phyloP scores from a whole-genome alignment of 2,888 invertebrate species.

The Folsomia candida region DNA sequence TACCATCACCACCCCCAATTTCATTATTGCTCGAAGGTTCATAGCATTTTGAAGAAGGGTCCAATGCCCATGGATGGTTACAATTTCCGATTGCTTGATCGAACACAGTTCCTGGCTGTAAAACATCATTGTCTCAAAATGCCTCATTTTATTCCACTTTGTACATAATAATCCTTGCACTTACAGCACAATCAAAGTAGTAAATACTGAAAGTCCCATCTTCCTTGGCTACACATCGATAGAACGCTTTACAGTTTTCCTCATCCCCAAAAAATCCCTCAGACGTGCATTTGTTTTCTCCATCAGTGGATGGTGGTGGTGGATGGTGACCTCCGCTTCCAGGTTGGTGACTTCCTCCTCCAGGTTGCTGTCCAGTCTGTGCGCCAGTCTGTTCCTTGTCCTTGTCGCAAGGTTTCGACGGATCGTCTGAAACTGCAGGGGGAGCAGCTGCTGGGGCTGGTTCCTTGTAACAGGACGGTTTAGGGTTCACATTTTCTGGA shows the following conservation, averaged over 20 bases:
- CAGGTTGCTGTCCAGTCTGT: conserved; percentile 12
- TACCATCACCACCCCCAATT: not conserved
- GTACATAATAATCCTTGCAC: not conserved
- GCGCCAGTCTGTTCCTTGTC: conserved; percentile 12
- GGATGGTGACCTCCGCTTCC: conserved; percentile 4
- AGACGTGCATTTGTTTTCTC: conserved; percentile 23
- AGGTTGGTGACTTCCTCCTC: not conserved
- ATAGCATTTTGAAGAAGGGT: conserved; percentile 35
- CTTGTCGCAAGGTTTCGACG: conserved; percentile 26
- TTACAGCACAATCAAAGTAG: conserved; percentile 36
- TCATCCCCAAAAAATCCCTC: conserved; percentile 42
- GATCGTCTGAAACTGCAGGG: not conserved
- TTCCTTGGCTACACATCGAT: conserved; percentile 36
- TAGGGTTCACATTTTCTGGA: conserved; percentile 33
- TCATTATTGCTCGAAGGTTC: conserved; percentile 2
- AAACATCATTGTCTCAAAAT: not conserved
- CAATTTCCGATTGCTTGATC: conserved; percentile 39
- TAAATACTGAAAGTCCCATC: conserved; percentile 38
- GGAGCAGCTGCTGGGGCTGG: not conserved
- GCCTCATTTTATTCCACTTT: no score
- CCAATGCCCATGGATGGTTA: conserved; percentile 45
- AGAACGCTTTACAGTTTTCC: conserved; percentile 39
- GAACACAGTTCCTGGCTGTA: conserved; percentile 41
- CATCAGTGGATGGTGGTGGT: conserved; percentile 9
- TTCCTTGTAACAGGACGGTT: conserved; percentile 29